These are phyloP conservation scores for Labroides dimidiatus DNA, from an alignment of 2,797 vertebrate genomes.

Conservation along the genomic window DNA sequence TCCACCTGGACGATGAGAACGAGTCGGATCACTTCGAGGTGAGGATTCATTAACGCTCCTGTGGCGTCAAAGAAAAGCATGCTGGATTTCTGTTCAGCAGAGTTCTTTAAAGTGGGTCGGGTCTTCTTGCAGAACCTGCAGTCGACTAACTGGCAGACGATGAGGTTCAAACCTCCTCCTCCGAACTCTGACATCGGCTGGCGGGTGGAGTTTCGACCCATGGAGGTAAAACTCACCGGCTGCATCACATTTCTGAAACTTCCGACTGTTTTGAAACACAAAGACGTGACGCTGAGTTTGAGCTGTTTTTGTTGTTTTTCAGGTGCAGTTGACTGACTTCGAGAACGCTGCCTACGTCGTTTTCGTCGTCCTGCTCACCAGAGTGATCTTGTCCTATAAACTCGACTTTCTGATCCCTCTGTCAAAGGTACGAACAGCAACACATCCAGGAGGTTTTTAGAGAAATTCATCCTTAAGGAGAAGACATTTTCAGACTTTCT, in stretches of 20 bases:
- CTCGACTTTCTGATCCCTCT: constrained; percentile 97
- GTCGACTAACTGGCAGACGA: constrained; percentile 99
- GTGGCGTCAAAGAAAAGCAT: too few species aligned
- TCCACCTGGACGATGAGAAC: constrained; percentile 96
- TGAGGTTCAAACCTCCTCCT: constrained; percentile 99
- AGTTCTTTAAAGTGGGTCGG: not conserved
- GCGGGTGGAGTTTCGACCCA: constrained; percentile 98
- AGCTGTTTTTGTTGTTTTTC: constrained; percentile 25
- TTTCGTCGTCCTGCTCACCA: constrained; percentile 96
- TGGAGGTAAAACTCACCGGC: constrained; percentile 88
- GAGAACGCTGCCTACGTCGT: constrained; percentile 98
- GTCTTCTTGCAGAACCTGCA: constrained; percentile 91
- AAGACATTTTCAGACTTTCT: too few species aligned
- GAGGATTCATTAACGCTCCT: too few species aligned
- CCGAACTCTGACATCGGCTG: constrained; percentile 99
- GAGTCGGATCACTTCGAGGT: constrained; percentile 99
- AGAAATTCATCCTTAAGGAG: fast-evolving
- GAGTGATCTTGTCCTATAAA: constrained; percentile 98
- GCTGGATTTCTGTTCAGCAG: not conserved
- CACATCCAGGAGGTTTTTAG: not conserved
- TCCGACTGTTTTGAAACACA: not conserved
- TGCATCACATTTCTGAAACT: too few species aligned
- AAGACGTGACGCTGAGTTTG: not conserved
- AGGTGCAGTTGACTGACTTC: constrained; percentile 99
- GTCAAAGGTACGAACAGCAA: constrained; percentile 88